Evolutionary conservation across 2,888 invertebrate genomes (phyloP).

Genomic region (Orchestes rusci): DNA sequence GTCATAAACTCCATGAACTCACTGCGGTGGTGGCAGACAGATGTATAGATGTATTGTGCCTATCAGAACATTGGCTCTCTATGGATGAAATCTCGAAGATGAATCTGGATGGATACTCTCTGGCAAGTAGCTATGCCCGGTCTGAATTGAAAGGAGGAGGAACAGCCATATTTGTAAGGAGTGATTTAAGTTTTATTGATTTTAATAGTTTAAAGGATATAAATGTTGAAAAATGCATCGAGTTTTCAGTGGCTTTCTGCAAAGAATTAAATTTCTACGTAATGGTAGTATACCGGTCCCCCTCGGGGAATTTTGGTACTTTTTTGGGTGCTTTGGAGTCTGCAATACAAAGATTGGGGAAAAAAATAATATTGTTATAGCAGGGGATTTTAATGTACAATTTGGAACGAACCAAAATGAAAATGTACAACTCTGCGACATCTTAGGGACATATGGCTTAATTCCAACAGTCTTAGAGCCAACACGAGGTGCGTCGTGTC

Average conservation of each 20-base stretch:
- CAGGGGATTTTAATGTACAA: not conserved
- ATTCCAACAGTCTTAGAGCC: not conserved
- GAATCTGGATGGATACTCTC: not conserved
- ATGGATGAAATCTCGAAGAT: not conserved
- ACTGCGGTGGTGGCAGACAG: not conserved
- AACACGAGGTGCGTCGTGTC: not conserved
- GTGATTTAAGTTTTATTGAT: not conserved
- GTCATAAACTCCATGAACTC: constrained; percentile 1
- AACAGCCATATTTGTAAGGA: constrained; percentile 2
- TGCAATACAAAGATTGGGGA: not conserved
- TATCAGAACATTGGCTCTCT: constrained; percentile 6
- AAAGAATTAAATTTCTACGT: not conserved
- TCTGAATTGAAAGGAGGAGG: not conserved
- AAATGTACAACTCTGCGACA: not conserved
- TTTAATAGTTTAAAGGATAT: not conserved
- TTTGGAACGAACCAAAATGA: not conserved
- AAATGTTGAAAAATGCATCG: not conserved
- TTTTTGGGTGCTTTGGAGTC: not conserved
- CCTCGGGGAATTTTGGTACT: not conserved
- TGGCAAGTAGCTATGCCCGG: constrained; percentile 1
- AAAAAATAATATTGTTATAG: not conserved
- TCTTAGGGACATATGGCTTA: not conserved
- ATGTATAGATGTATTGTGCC: not conserved
- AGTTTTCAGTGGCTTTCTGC: not conserved
- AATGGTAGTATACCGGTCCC: not conserved